Evolutionary conservation across 2,888 invertebrate species (phyloP), one percentile per base, ranked within the genome.

Genomic region (Platycheirus rosarum): DNA sequence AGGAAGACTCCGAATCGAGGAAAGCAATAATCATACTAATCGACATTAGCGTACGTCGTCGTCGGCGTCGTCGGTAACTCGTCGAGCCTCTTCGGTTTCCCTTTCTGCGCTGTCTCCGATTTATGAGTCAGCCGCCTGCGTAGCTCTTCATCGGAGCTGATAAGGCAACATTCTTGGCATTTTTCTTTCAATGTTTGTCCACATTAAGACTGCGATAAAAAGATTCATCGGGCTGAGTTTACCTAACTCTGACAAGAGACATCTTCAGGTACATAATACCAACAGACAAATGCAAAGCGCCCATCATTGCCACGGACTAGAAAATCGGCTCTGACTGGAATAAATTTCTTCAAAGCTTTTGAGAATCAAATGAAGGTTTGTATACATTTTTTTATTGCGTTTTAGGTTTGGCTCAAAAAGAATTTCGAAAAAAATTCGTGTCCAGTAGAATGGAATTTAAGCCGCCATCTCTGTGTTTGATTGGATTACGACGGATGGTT

Each of bases 171-270:
- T 82, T 82, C 80, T 62, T 37, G 65, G 66, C 75, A 76, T 82
- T 66, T 70, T 65, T 29, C 32, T 9, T 42, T 46, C 53, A 65
- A 76, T 71, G 76, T 76, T 76, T 76, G 80, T 76, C 76, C 80
- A 76, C 76, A 71, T 82, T 76, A 82, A 71, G 80, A 71, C 76
- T 76, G 66, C 69, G 79, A 70, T 75, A 80, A 80, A 75, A n/a
- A 75, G 79, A 75, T 69, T 70, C 79, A 75, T 70, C 63, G 69
- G 63, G 11, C 14, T 37, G 46, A 69, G 55, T 73, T 62, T 78
- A 77, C 66, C 78, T 77, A 57, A 26, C 8, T 32, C 8, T 7
- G 23, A 23, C 23, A 23, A 4, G 3, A 6, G 23, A 23, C 23
- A 32, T 32, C 9, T 14, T 23, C 60, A 60, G 37, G 32, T 42